phyloP scores from a whole-genome alignment of 2,888 invertebrate genomes.

The Drosophila bunnanda region DNA sequence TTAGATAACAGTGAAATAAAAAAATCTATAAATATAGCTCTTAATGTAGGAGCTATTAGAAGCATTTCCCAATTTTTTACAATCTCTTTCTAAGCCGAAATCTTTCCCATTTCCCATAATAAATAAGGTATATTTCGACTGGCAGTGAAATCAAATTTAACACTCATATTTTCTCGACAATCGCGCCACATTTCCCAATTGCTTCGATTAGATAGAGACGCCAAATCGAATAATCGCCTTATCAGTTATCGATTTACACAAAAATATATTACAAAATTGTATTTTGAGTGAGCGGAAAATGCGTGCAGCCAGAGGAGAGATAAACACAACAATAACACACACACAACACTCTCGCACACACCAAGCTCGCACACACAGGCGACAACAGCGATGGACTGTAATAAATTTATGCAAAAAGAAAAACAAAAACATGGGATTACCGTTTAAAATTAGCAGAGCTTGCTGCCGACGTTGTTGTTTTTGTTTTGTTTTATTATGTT shows the following conservation, averaged over 20 bases:
- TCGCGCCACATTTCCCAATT: constrained; percentile 7
- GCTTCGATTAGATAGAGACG: constrained; percentile 8
- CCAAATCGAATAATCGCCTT: constrained; percentile 19
- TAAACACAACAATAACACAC: constrained; percentile 29
- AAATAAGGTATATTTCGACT: not conserved
- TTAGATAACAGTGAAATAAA: not conserved
- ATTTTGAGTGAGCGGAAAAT: constrained; percentile 28
- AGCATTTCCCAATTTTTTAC: too few relatives aligned
- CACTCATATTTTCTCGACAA: not conserved
- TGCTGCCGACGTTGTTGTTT: constrained; percentile 44
- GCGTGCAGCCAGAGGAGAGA: constrained; percentile 23
- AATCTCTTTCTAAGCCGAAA: not conserved
- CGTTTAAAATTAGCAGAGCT: constrained; percentile 69
- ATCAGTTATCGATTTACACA: constrained; percentile 54
- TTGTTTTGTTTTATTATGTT: constrained; percentile 46
- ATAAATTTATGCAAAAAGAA: constrained; percentile 45
- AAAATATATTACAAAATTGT: constrained; percentile 28
- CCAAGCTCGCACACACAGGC: not conserved
- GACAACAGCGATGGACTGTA: constrained; percentile 19
- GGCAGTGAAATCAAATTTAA: constrained; percentile 10
- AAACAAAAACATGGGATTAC: constrained; percentile 66
- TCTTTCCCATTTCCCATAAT: not conserved
- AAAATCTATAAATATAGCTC: not conserved
- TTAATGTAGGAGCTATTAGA: not conserved
- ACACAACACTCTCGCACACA: constrained; percentile 7